Percentiles rank a stretch among this genome's conserved stretches.
Conservation (phyloP, 2,888 invertebrate species). For the Gortyna flavago region DNA sequence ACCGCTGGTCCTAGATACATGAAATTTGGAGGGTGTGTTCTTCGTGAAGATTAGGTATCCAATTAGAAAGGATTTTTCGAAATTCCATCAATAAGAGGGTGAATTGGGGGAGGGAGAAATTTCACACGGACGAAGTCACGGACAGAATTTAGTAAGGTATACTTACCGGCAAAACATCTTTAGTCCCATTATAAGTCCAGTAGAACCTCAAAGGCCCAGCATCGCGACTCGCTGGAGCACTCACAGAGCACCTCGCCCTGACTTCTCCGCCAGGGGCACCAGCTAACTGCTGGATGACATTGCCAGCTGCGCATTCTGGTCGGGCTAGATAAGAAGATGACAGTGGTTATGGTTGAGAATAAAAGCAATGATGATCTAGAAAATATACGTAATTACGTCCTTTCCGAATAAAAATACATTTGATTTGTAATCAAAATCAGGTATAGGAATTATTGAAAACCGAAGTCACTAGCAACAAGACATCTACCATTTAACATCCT, state of each 20-base stretch:
- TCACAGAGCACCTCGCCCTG: constrained; percentile 94
- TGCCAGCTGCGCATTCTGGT: constrained; percentile 94
- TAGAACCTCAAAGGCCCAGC: constrained; percentile 92
- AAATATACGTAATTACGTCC: neutral
- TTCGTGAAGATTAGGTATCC: too few species aligned
- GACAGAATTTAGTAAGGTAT: neutral
- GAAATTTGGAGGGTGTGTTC: too few species aligned
- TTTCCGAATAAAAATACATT: neutral
- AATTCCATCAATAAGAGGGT: too few species aligned
- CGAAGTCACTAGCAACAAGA: neutral
- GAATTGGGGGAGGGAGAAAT: too few species aligned
- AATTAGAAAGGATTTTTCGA: too few species aligned
- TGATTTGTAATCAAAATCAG: neutral
- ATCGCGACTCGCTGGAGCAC: constrained; percentile 93
- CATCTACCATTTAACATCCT: too few species aligned
- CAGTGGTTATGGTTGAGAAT: neutral
- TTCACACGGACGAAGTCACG: too few species aligned
- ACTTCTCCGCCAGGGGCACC: constrained; percentile 93
- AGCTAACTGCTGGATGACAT: constrained; percentile 92
- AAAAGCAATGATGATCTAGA: neutral
- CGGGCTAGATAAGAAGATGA: constrained; percentile 90
- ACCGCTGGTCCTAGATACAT: too few species aligned
- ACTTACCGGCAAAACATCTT: constrained; percentile 93
- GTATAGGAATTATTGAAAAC: neutral
- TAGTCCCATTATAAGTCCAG: constrained; percentile 96